phyloP scores from a whole-genome alignment of 2,113 vertebrate genomes.

The Takifugu bimaculatus region DNA sequence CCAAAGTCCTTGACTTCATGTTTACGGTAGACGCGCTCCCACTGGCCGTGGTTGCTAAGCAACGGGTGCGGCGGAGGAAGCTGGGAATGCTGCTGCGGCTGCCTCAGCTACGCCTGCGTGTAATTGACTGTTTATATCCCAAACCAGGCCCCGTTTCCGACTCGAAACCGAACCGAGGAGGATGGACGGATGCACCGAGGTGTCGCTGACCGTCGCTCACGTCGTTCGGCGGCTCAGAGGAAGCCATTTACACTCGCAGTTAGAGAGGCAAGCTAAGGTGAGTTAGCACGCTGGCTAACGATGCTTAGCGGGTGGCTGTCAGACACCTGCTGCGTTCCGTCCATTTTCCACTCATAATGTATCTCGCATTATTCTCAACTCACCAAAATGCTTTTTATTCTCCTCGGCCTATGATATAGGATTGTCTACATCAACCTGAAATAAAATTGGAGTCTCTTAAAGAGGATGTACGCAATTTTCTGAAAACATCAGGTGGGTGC shows the following conservation, averaged over 20 bases:
- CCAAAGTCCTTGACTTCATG: slow-evolving; percentile 30
- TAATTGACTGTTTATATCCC: background rate
- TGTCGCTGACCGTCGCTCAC: slow-evolving; percentile 84
- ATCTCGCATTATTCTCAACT: background rate
- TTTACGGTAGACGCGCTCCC: slow-evolving; percentile 25
- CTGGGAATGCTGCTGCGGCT: slow-evolving; percentile 22
- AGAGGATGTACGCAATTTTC: slow-evolving; percentile 89
- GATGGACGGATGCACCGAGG: slow-evolving; percentile 80
- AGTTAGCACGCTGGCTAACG: slow-evolving; percentile 66
- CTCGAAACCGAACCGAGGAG: slow-evolving; percentile 20
- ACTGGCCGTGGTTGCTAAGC: slow-evolving; percentile 60
- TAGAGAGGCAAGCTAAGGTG: slow-evolving; percentile 93
- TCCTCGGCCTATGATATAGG: slow-evolving; percentile 57
- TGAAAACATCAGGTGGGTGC: slow-evolving; percentile 84
- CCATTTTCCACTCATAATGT: background rate
- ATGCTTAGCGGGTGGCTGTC: slow-evolving; percentile 3
- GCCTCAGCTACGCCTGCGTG: background rate
- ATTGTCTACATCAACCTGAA: slow-evolving; percentile 88
- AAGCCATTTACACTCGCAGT: slow-evolving; percentile 85
- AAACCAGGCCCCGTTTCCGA: background rate
- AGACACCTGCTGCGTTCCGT: background rate
- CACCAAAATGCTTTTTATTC: background rate
- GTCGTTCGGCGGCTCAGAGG: slow-evolving; percentile 86
- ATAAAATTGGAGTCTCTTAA: slow-evolving; percentile 90
- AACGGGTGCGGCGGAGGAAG: slow-evolving; percentile 41